Base-by-base conservation (phyloP, 1,140 invertebrate species). In the Chionoecetes opilio region DNA sequence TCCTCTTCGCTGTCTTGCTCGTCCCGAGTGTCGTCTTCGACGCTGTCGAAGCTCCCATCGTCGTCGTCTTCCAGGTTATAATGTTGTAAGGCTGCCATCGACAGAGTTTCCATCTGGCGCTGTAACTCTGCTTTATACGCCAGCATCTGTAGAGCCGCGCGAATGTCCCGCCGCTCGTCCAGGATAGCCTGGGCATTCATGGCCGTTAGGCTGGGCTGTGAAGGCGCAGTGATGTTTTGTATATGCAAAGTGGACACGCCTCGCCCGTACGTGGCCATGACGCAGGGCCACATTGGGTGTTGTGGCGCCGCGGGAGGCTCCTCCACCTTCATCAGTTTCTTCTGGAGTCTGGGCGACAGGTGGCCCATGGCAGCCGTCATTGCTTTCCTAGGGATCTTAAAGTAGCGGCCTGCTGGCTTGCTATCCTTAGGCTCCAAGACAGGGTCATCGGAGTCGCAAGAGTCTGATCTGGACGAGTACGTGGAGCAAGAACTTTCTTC, bases 121-220 rank as follows among this genome's bases (percentile, higher is more conserved):
- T 92, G 91, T 9, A 92, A 63, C 17, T 90, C 82, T 6, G 31
- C 75, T 35, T 94, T 38, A 21, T 32, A 37, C 5, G 53, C 88
- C 14, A 94, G n/a, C 11, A 94, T 32, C 35, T 94, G 88, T 21
- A 94, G 88, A 2, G 88, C 75, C 5, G 88, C 84, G 3, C 93
- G 63, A 3, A 94, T 41, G 93, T 94, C 53, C 82, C 88, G 32
- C 63, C 82, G 90, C 21, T 94, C 93, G 35, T 94, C 88, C 17
- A 94, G 93, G n/a, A 91, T 32, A 8, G 93, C 93, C 46, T 89
- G 63, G 0, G 93, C 88, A 37, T 91, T 94, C 93, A 94, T 91
- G 88, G 93, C 93, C 9, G 93, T 94, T 35, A 94, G 82, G 29
- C 93, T 94, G 3, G 93, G 93, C 38, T 94, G 63, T 6, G 46